Evolutionary conservation across 2,888 invertebrate genomes (phyloP), one percentile per base, ranked within the genome.

Genomic region (Elmis aenea): DNA sequence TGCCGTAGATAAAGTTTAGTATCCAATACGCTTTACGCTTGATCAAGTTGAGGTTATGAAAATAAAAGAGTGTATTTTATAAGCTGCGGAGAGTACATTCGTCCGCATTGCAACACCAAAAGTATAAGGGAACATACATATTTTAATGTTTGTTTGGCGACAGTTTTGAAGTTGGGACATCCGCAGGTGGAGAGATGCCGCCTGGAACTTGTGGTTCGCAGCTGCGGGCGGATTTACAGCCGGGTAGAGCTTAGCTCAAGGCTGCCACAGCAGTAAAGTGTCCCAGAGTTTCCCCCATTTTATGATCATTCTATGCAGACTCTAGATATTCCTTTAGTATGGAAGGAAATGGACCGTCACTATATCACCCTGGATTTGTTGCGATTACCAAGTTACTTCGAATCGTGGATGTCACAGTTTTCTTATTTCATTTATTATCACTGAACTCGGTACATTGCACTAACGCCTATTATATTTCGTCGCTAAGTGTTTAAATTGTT

Each of bases 211-310:
- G 41, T 33, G 45, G 42, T 48, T 51, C 49, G 45, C 52, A 54
- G 52, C 52, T 53, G 53, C 50, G 51, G 43, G 48, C 48, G 55
- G 58, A 59, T 59, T 59, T 59, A 59, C 58, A 57, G 45, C 54
- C 52, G 52, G 45, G 49, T 50, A 54, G 57, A 51, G 58, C 58
- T 59, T 59, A 59, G 49, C 55, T 47, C 46, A 51, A 50, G 51
- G 51, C 51, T 50, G 53, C 52, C 55, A 49, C 52, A 52, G 52
- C 50, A 52, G 52, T 56, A 54, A 58, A 57, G 52, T 51, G 55
- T 54, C 52, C 54, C 48, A 33, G 44, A 51, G 46, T 50, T 51
- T 48, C 52, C 51, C 50, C 46, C 45, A 54, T 53, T 58, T 58
- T 58, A 57, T 54, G 57, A 58, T 55, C 53, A 53, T 54, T 54